Evolutionary conservation across 1,140 invertebrate species (phyloP).

Genomic region (silkworm (Bombyx mori)): ASM3026992v2 NC_085113.1:475501-476000

Average conservation of each 20-base stretch:
- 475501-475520: conserved; percentile 31
- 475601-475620: conserved; percentile 38
- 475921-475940: conserved; percentile 34
- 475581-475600: conserved; percentile 33
- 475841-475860: conserved; percentile 29
- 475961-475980: conserved; percentile 25
- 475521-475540: conserved; percentile 21
- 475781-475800: conserved; percentile 28
- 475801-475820: conserved; percentile 34
- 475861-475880: conserved; percentile 22
- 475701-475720: conserved; percentile 33
- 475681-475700: conserved; percentile 34
- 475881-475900: conserved; percentile 29
- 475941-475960: conserved; percentile 26
- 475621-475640: conserved; percentile 35
- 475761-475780: conserved; percentile 36
- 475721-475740: conserved; percentile 32
- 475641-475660: conserved; percentile 36
- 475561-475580: conserved; percentile 27
- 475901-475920: conserved; percentile 14
- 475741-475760: conserved; percentile 38
- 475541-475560: conserved; percentile 39
- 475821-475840: conserved; percentile 39
- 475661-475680: conserved; percentile 34
- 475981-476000: conserved; percentile 28